Base-by-base conservation (phyloP, 2,113 vertebrate species). In the Lipotes vexillifer region DNA sequence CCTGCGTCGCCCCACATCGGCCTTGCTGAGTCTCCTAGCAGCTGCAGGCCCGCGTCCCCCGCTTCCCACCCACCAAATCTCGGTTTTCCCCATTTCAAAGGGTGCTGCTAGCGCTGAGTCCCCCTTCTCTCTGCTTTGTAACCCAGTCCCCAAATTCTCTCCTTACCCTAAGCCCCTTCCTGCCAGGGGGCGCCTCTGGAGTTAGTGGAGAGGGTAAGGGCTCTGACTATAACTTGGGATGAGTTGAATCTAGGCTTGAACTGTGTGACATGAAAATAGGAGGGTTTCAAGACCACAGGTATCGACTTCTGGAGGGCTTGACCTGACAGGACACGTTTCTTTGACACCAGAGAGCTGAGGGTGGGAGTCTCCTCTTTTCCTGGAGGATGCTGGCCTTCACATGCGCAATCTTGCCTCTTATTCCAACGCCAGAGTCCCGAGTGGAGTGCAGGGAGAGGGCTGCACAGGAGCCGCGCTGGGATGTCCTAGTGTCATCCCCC, bases 161-260 rank as follows among this genome's bases (percentile, higher is more conserved):
- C 38, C 71, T 23, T 33, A 29, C 41, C 78, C 89, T 21, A 52
- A n/a, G 17, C 8, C 12, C 5, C 14, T 59, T 85, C 38, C 94
- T 83, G 2, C 77, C 55, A 95, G 90, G 65, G 90, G 94, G 84
- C 33, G 44, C 36, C 74, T 77, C 69, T 20, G 46, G 78, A 74
- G 74, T 14, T 17, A 12, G 33, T 36, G 90, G 68, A 85, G 17
- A 69, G 3, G 27, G 44, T 2, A 46, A 14, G 66, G 44, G 9
- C 36, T 65, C 59, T 57, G 88, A n/a, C 52, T 31, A 11, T 15
- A 44, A 66, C 83, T 72, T 33, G 74, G 33, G 17, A 57, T 23
- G 8, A 75, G 5, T 12, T 44, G 46, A 69, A 78, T 71, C 9
- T 10, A 69, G 82, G 57, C 29, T 90, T 88, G 38, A 93, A 87